Conservation (phyloP, 2,113 vertebrate genomes). For the Dromiciops gliroides region DNA sequence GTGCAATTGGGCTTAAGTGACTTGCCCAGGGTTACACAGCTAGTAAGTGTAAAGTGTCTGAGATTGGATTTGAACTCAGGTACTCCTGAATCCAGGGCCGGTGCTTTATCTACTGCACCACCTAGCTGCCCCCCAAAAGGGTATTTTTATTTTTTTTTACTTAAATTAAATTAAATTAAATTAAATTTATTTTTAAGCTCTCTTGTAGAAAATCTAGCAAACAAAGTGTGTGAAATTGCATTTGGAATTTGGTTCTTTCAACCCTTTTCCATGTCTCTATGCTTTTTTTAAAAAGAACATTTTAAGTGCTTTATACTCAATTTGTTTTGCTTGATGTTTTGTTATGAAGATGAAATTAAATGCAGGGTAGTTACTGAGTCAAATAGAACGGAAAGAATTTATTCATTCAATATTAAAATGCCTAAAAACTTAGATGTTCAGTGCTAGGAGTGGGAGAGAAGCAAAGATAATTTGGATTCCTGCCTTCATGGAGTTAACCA, state of each 20-base stretch:
- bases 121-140: no score
- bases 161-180: no score
- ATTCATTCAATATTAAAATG: neutral
- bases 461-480: neutral
- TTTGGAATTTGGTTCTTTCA: neutral
- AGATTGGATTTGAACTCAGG: no score
- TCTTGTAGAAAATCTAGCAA: neutral
- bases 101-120: no score
- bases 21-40: no score
- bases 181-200: no score
- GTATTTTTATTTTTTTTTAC: no score
- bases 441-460: neutral
- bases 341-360: slow-evolving; percentile 6
- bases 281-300: neutral
- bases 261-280: neutral
- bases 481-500: neutral
- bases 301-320: slow-evolving; percentile 22
- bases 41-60: no score
- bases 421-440: neutral
- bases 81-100: no score
- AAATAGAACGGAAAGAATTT: neutral
- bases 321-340: neutral
- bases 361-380: neutral
- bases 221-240: neutral
- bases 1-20: no score